Conservation (phyloP, 2,888 invertebrate species). For the Gisinianus flammeolus region DNA sequence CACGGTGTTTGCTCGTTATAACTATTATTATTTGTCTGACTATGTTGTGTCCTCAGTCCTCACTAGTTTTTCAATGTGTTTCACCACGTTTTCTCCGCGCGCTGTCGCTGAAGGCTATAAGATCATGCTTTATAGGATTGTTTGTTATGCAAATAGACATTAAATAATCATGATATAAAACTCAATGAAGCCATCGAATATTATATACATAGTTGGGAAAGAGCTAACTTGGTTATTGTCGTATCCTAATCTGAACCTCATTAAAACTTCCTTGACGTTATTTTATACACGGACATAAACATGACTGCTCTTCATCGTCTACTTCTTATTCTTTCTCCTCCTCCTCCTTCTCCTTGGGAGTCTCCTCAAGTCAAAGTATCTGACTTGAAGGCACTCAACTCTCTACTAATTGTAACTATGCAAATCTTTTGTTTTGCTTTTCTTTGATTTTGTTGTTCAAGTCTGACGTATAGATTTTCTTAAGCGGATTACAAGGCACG, state of each 20-base stretch:
- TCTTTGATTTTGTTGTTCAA: slow-evolving; percentile 18
- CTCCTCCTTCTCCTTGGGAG: too few species aligned
- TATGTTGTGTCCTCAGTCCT: neutral
- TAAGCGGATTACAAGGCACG: slow-evolving; percentile 19
- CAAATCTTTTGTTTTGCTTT: slow-evolving; percentile 31
- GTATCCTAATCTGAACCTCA: slow-evolving; percentile 22
- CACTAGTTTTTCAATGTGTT: neutral
- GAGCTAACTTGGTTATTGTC: slow-evolving; percentile 28
- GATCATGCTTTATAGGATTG: slow-evolving; percentile 30
- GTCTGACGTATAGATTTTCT: slow-evolving; percentile 17
- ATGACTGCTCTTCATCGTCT: neutral
- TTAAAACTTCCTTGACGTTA: slow-evolving; percentile 14
- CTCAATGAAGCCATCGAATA: slow-evolving; percentile 28
- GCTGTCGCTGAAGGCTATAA: slow-evolving; percentile 23
- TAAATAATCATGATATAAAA: slow-evolving; percentile 32
- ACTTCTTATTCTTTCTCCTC: too few species aligned
- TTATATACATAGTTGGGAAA: neutral
- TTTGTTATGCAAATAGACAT: slow-evolving; percentile 36
- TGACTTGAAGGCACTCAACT: neutral
- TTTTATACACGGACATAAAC: neutral
- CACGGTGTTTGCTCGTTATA: neutral
- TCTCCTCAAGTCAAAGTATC: too few species aligned
- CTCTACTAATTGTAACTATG: slow-evolving; percentile 22
- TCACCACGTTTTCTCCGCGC: slow-evolving; percentile 1
- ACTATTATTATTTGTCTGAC: neutral